These are phyloP conservation scores for Drosophila jambulina DNA, from an alignment of 1,140 invertebrate genomes.

Conservation along the genomic window DNA sequence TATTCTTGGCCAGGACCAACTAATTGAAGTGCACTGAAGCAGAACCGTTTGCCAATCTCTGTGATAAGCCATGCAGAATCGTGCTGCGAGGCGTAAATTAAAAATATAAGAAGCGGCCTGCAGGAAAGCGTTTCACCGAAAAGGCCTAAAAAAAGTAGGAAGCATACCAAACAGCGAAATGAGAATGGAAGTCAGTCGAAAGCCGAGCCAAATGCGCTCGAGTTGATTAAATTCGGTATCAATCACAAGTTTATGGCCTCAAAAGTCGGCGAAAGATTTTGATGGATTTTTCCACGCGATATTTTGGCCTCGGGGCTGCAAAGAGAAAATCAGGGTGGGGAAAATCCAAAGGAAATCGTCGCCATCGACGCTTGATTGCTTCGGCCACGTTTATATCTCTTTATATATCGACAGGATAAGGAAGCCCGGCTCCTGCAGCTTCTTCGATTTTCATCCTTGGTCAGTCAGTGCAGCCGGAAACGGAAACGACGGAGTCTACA, in stretches of 20 bases:
- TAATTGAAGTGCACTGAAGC: conserved; percentile 82
- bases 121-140: conserved; percentile 19
- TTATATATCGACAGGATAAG: conserved; percentile 47
- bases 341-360: conserved; percentile 73
- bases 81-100: conserved; percentile 79
- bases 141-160: not conserved
- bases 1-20: conserved; percentile 66
- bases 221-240: conserved; percentile 82
- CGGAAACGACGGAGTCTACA: conserved; percentile 62
- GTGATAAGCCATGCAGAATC: conserved; percentile 82
- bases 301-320: conserved; percentile 47
- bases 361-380: conserved; percentile 74
- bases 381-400: conserved; percentile 78
- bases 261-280: conserved; percentile 74
- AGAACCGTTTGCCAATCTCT: conserved; percentile 81
- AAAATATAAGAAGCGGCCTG: conserved; percentile 67
- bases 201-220: conserved; percentile 50
- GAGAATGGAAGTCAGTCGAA: conserved; percentile 4
- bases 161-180: conserved; percentile 17
- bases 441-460: conserved; percentile 47
- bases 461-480: conserved; percentile 74
- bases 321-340: not conserved
- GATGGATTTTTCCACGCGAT: conserved; percentile 75
- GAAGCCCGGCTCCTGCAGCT: conserved; percentile 65
- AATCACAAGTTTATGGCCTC: conserved; percentile 82